phyloP scores from a whole-genome alignment of 2,888 invertebrate genomes.

The Drosophila infuscata region DNA sequence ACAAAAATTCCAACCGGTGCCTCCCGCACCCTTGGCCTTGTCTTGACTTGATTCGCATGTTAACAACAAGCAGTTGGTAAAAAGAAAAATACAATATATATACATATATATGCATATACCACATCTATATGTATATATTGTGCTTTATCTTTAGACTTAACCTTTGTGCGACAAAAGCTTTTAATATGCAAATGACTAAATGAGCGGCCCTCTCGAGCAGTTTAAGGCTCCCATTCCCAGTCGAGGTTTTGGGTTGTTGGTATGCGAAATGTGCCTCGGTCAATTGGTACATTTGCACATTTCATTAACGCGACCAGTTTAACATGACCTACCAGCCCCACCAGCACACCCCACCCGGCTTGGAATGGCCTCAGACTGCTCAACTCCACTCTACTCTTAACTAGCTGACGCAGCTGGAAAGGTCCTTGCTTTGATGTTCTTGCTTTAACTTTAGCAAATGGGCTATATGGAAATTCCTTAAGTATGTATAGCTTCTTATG shows the following conservation, averaged over 20 bases:
- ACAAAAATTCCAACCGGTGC: conserved; percentile 15
- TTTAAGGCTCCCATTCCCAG: conserved; percentile 28
- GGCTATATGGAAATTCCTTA: conserved; percentile 53
- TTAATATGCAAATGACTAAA: conserved; percentile 81
- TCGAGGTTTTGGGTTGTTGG: conserved; percentile 32
- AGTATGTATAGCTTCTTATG: conserved; percentile 5
- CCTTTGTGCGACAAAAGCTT: conserved; percentile 82
- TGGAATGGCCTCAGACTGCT: neutral
- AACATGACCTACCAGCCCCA: conserved; percentile 39
- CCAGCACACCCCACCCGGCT: conserved; percentile 2
- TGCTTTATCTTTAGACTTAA: conserved; percentile 79
- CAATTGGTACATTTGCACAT: conserved; percentile 79
- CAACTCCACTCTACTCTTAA: conserved; percentile 46
- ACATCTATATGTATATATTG: conserved; percentile 41
- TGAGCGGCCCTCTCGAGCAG: conserved; percentile 56
- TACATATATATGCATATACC: conserved; percentile 9
- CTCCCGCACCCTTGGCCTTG: conserved; percentile 29
- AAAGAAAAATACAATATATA: conserved; percentile 23
- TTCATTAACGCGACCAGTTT: conserved; percentile 70
- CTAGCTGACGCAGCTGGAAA: conserved; percentile 72
- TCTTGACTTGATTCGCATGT: conserved; percentile 73
- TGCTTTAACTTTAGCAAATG: conserved; percentile 43
- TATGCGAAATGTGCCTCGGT: conserved; percentile 68
- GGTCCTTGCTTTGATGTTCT: conserved; percentile 70
- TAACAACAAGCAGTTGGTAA: conserved; percentile 60